A percentile compares a stretch with the other conserved stretches of the same genome.
Conservation (phyloP, 2,113 vertebrate species). For the Urocolius indicus region DNA sequence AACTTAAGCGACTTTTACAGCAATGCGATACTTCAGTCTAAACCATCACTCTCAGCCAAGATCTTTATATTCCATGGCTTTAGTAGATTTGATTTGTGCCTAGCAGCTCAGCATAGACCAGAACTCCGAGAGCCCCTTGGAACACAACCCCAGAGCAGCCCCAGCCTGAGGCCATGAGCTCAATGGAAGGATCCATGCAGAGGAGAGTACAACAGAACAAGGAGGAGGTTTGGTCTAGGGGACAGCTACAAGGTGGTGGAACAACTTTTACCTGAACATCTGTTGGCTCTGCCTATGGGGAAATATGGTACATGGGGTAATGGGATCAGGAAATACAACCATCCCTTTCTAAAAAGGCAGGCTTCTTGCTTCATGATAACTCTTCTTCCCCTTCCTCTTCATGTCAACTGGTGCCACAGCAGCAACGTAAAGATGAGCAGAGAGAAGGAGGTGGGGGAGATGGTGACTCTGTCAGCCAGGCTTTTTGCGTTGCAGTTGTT, state of each 20-base stretch:
- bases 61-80: neutral
- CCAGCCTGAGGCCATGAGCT: neutral
- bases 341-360: neutral
- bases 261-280: neutral
- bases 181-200: neutral
- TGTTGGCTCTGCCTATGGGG: conserved; percentile 1
- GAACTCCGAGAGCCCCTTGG: neutral
- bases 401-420: conserved; percentile 55
- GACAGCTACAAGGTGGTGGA: neutral
- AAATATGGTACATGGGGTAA: neutral
- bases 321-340: neutral
- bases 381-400: neutral
- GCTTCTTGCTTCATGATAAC: neutral
- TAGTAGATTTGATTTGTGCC: neutral
- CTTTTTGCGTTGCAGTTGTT: conserved; percentile 84
- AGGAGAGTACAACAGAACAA: neutral
- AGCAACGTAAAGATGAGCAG: conserved; percentile 7
- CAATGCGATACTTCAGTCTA: neutral
- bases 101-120: neutral
- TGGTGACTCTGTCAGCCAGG: conserved; percentile 40
- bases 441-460: neutral
- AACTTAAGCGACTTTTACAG: neutral
- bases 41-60: neutral
- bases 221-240: neutral
- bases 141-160: neutral